A percentile compares a stretch with the other conserved stretches of the same genome.
These are phyloP conservation scores for Heliothis virescens DNA, from an alignment of 1,140 invertebrate species.

Conservation along the genomic window DNA sequence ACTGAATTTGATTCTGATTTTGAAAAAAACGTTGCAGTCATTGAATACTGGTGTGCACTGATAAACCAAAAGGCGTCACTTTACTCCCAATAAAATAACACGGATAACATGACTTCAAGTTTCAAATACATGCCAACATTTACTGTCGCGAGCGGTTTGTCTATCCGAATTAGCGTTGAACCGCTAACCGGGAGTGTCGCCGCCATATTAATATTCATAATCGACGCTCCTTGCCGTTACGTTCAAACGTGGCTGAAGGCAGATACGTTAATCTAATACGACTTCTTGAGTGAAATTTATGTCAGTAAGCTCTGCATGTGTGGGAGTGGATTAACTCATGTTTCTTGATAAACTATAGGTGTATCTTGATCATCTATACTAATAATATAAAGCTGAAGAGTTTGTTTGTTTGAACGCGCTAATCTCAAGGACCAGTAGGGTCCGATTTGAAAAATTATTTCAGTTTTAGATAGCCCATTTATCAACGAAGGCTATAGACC, in stretches of 20 bases:
- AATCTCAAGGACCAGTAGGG: no score
- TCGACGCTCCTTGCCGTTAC: conserved; percentile 71
- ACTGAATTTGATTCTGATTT: no score
- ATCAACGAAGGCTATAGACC: no score
- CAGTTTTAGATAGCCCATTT: no score
- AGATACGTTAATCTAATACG: conserved; percentile 78
- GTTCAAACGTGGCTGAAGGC: conserved; percentile 63
- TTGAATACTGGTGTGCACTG: no score
- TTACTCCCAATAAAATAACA: not conserved
- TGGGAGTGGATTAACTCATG: not conserved
- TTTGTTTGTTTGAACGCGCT: no score
- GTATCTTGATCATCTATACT: not conserved
- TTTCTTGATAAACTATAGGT: not conserved
- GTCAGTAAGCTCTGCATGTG: conserved; percentile 6
- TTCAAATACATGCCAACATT: conserved; percentile 6
- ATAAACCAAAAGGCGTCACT: not conserved
- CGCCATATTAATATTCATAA: conserved; percentile 85
- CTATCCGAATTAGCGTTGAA: conserved; percentile 77
- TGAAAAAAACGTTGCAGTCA: no score
- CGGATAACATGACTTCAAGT: not conserved
- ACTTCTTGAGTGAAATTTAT: conserved; percentile 61
- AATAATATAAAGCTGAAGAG: no score
- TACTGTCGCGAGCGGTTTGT: conserved; percentile 66
- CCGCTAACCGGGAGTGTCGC: conserved; percentile 74
- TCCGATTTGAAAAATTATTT: no score